Conservation (phyloP, 2,113 vertebrate species). For the Grantiella picta region DNA sequence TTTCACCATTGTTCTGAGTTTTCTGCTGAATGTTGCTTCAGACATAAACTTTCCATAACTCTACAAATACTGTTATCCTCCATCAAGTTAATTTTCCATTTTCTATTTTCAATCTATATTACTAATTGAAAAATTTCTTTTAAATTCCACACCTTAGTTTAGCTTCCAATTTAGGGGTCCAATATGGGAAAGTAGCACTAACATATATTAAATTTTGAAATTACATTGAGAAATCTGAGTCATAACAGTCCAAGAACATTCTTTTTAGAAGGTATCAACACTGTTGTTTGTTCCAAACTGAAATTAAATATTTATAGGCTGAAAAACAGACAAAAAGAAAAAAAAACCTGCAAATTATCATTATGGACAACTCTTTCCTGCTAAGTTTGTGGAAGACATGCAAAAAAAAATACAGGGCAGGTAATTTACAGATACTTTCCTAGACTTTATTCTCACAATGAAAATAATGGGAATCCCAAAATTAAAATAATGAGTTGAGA, state of each 20-base stretch:
- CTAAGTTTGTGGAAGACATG: neutral
- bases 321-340: neutral
- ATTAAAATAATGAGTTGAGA: neutral
- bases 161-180: neutral
- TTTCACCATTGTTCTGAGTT: neutral
- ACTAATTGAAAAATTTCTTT: neutral
- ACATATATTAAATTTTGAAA: neutral
- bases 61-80: neutral
- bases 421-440: neutral
- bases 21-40: neutral
- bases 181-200: neutral
- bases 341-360: accelerated
- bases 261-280: neutral
- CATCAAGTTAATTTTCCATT: neutral
- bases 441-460: neutral
- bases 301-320: neutral
- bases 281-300: neutral
- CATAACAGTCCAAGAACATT: neutral
- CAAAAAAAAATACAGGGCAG: neutral
- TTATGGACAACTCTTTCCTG: neutral
- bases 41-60: neutral
- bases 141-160: neutral
- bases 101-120: neutral
- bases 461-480: neutral
- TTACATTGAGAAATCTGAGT: neutral